These are phyloP conservation scores for Drosophila lowei DNA, from an alignment of 1,140 invertebrate species.

Conservation along the genomic window DNA sequence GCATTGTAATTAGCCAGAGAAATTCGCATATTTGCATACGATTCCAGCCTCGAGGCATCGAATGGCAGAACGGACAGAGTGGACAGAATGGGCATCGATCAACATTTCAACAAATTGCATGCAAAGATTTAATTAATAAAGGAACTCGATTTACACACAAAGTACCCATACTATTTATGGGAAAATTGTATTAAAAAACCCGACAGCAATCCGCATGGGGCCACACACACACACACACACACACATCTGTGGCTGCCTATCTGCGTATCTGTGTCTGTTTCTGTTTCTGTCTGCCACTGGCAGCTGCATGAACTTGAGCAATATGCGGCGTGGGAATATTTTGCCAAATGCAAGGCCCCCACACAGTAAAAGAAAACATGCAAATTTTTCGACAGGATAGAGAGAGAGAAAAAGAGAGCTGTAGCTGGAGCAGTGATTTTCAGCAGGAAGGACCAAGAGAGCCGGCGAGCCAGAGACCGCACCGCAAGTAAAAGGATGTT, in stretches of 20 bases:
- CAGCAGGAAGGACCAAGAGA: slow-evolving; percentile 10
- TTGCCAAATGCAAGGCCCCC: slow-evolving; percentile 22
- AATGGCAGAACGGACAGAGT: slow-evolving; percentile 23
- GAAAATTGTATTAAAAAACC: slow-evolving; percentile 9
- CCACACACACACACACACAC: slow-evolving; percentile 11
- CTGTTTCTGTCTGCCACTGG: slow-evolving; percentile 27
- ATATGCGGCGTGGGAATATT: slow-evolving; percentile 64
- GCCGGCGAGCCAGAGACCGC: no score
- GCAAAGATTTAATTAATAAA: slow-evolving; percentile 60
- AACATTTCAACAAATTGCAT: background rate
- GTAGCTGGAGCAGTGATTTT: slow-evolving; percentile 1
- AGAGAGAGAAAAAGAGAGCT: background rate
- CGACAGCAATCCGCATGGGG: slow-evolving; percentile 31
- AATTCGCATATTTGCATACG: slow-evolving; percentile 1
- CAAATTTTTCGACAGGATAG: slow-evolving; percentile 45
- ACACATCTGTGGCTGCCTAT: slow-evolving; percentile 39
- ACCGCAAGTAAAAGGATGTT: slow-evolving; percentile 17
- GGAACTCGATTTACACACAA: slow-evolving; percentile 19
- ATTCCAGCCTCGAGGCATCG: slow-evolving; percentile 24
- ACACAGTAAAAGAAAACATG: slow-evolving; percentile 15
- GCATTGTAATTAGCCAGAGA: slow-evolving; percentile 22
- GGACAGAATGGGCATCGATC: slow-evolving; percentile 2
- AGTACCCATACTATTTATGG: slow-evolving; percentile 7
- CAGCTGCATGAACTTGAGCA: slow-evolving; percentile 62
- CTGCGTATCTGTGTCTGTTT: slow-evolving; percentile 27